phyloP scores from a whole-genome alignment of 1,140 invertebrate species.

The Patella vulgata region DNA sequence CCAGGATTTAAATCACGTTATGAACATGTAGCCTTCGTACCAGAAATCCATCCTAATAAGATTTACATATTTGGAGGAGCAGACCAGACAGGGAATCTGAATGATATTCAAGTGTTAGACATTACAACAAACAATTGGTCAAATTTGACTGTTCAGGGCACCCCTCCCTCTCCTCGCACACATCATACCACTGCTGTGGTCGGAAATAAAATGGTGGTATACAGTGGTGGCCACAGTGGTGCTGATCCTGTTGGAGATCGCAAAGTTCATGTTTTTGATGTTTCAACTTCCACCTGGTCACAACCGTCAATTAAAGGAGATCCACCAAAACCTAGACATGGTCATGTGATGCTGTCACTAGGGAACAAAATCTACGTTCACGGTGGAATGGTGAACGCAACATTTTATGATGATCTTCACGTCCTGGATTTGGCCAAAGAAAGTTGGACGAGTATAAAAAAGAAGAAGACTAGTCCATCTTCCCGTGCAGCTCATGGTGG shows the following conservation, averaged over 20 bases:
- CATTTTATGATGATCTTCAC: conserved; percentile 65
- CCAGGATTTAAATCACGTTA: conserved; percentile 58
- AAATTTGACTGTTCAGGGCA: conserved; percentile 45
- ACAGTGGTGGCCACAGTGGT: conserved; percentile 63
- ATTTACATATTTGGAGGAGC: conserved; percentile 66
- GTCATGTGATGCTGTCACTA: conserved; percentile 61
- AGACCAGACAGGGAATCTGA: conserved; percentile 62
- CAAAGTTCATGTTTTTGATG: conserved; percentile 62
- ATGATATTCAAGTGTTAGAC: conserved; percentile 63
- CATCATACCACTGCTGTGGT: conserved; percentile 55
- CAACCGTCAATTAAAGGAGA: conserved; percentile 53
- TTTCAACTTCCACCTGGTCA: conserved; percentile 50
- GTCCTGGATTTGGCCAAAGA: conserved; percentile 60
- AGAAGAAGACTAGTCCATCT: conserved; percentile 54
- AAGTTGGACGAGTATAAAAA: conserved; percentile 54
- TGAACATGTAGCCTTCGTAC: conserved; percentile 62
- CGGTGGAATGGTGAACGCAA: conserved; percentile 64
- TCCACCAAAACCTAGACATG: conserved; percentile 64
- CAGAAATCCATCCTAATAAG: conserved; percentile 47
- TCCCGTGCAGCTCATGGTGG: conserved; percentile 63
- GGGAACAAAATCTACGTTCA: conserved; percentile 61
- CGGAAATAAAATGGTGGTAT: conserved; percentile 62
- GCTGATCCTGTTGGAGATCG: conserved; percentile 62
- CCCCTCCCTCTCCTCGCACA: conserved; percentile 59
- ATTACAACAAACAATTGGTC: conserved; percentile 50